Conservation (phyloP, 2,113 vertebrate species). For the Xenopus laevis region DNA sequence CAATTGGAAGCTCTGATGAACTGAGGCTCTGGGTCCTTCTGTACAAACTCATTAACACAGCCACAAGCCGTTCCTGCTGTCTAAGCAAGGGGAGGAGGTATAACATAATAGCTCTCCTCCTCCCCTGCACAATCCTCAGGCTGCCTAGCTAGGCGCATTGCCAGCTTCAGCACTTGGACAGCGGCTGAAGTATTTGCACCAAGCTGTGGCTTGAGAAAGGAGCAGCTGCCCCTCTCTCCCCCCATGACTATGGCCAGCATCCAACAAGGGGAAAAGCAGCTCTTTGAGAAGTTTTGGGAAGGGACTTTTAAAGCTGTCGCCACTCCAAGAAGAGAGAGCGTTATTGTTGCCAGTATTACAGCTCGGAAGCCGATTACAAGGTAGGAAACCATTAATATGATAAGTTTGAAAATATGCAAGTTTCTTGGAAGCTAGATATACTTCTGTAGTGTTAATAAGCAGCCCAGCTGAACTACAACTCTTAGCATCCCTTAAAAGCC, state of each 20-base stretch:
- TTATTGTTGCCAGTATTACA: conserved; percentile 90
- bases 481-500: too few species aligned
- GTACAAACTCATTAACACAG: neutral
- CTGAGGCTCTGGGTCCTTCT: neutral
- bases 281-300: conserved; percentile 97
- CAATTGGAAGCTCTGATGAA: conserved; percentile 4
- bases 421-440: neutral
- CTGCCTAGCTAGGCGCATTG: conserved; percentile 6
- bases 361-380: conserved; percentile 73
- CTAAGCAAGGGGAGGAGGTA: conserved; percentile 22
- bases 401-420: too few species aligned
- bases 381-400: conserved; percentile 60
- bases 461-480: too few species aligned
- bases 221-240: neutral
- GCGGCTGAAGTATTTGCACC: conserved; percentile 14
- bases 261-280: conserved; percentile 87
- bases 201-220: conserved; percentile 1
- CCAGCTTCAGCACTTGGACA: conserved; percentile 38
- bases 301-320: conserved; percentile 96
- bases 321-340: conserved; percentile 86
- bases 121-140: conserved; percentile 1
- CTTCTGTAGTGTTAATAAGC: too few species aligned
- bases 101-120: neutral
- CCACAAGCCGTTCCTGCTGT: neutral
- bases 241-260: conserved; percentile 61